Evolutionary conservation across 2,888 invertebrate species (phyloP).

Genomic region (Pseudococcus longispinus): DNA sequence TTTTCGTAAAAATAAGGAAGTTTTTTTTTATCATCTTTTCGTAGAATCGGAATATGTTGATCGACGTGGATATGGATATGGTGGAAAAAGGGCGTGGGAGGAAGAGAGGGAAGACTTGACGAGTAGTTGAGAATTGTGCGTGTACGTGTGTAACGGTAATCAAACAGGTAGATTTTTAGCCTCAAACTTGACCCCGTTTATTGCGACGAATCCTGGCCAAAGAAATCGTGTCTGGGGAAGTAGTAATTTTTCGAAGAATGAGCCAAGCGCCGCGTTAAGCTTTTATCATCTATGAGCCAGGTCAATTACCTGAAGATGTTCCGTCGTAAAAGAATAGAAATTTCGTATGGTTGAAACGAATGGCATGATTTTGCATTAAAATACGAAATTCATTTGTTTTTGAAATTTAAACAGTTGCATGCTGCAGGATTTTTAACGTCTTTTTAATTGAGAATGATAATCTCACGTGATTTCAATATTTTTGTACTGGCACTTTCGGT

Average conservation of each 20-base stretch:
- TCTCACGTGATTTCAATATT: too few species aligned
- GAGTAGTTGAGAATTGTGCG: not conserved
- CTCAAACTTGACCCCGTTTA: slow-evolving; percentile 20
- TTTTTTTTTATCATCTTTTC: not conserved
- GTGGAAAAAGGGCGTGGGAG: not conserved
- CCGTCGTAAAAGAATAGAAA: not conserved
- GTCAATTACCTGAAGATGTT: not conserved
- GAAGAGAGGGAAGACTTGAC: not conserved
- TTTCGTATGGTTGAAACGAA: too few species aligned
- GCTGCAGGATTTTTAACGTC: too few species aligned
- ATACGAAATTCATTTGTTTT: too few species aligned
- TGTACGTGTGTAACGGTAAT: not conserved
- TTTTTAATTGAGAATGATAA: too few species aligned
- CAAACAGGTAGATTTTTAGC: not conserved
- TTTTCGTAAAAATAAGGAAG: not conserved
- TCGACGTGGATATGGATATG: not conserved
- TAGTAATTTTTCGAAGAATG: not conserved
- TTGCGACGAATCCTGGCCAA: not conserved
- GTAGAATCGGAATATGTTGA: not conserved
- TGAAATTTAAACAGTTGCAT: too few species aligned
- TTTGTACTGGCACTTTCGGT: too few species aligned
- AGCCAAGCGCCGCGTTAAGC: not conserved
- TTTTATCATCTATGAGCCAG: not conserved
- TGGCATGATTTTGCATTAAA: too few species aligned
- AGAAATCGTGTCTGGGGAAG: not conserved